These are phyloP conservation scores for Aptenodytes patagonicus DNA, from an alignment of 2,113 vertebrate genomes.

Conservation along the genomic window DNA sequence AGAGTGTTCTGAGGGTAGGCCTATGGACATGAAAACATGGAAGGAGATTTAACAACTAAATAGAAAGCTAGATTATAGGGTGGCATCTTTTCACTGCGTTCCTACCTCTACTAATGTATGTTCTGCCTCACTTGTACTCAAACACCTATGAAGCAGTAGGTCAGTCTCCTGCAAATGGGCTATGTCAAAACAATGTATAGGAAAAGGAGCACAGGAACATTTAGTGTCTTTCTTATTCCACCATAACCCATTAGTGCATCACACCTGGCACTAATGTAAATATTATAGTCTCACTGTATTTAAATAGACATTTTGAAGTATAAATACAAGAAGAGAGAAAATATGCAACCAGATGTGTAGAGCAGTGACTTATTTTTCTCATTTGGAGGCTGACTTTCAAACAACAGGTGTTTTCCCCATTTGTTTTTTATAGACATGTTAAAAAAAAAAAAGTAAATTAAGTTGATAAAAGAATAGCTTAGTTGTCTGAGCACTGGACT, in stretches of 20 bases:
- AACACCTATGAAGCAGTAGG: not conserved
- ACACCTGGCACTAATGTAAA: not conserved
- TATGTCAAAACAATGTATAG: not conserved
- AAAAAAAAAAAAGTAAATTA: not conserved
- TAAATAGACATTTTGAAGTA: not conserved
- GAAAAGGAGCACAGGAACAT: not conserved
- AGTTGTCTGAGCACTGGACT: not conserved
- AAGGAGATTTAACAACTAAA: not conserved
- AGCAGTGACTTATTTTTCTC: not conserved
- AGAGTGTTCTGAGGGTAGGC: not conserved
- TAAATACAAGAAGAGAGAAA: not conserved
- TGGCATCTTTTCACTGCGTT: not conserved
- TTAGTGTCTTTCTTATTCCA: not conserved
- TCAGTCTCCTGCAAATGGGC: not conserved
- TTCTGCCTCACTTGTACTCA: not conserved
- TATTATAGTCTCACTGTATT: not conserved
- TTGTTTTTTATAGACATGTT: not conserved
- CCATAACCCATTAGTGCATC: not conserved
- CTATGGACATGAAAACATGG: not conserved
- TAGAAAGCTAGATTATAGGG: not conserved
- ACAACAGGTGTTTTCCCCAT: not conserved
- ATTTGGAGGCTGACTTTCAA: not conserved
- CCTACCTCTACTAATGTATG: not conserved
- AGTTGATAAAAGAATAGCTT: not conserved
- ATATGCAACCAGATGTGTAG: not conserved